These are phyloP conservation scores for Troilus luridus DNA, from an alignment of 2,888 invertebrate genomes.

Conservation along the genomic window DNA sequence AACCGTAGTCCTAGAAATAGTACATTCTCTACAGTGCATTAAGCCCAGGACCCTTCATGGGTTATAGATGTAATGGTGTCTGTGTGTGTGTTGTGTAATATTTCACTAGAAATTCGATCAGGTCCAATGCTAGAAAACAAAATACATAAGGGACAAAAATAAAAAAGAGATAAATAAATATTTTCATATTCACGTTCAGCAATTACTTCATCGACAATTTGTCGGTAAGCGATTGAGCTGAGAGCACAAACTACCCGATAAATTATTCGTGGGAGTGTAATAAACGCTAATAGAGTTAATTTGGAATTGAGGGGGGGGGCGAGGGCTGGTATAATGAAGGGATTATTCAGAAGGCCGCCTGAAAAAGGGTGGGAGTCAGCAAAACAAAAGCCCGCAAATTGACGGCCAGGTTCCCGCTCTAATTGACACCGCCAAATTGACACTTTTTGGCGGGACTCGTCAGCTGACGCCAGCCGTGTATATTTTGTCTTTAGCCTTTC, in stretches of 20 bases:
- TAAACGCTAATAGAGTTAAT: constrained; percentile 26
- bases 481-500: constrained; percentile 51
- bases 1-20: too few species aligned
- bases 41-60: too few species aligned
- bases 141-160: too few species aligned
- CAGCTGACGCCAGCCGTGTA: constrained; percentile 42
- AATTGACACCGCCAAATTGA: constrained; percentile 56
- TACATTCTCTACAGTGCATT: too few species aligned
- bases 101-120: too few species aligned
- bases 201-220: background rate
- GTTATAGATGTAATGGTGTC: too few species aligned
- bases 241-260: background rate
- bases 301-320: background rate
- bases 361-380: constrained; percentile 53
- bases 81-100: too few species aligned
- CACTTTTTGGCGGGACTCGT: constrained; percentile 54
- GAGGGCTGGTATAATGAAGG: constrained; percentile 44
- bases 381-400: constrained; percentile 57
- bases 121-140: too few species aligned
- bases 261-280: constrained; percentile 20
- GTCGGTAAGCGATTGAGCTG: background rate
- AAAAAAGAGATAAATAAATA: too few species aligned
- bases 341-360: constrained; percentile 14
- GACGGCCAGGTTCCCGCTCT: constrained; percentile 42
- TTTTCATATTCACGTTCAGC: too few species aligned